phyloP scores from a whole-genome alignment of 1,140 invertebrate genomes.

The Drosophila ercepeae region DNA sequence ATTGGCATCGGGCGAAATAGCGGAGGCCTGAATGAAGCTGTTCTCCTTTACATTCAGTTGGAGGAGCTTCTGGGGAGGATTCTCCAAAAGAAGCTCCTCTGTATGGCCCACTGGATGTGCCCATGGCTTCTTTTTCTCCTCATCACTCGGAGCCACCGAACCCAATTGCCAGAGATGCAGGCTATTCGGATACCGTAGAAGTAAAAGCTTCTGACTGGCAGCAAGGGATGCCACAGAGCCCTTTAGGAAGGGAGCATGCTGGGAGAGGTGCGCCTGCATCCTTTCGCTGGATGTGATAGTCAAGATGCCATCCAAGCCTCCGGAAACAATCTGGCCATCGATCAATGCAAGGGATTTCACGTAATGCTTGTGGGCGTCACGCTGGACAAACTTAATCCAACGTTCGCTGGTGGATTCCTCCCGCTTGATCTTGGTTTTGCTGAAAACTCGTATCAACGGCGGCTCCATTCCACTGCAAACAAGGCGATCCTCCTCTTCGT shows the following conservation, averaged over 20 bases:
- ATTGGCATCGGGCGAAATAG: constrained; percentile 88
- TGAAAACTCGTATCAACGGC: constrained; percentile 88
- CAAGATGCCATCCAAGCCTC: constrained; percentile 91
- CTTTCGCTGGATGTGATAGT: constrained; percentile 86
- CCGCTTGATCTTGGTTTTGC: constrained; percentile 87
- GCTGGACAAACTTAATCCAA: constrained; percentile 92
- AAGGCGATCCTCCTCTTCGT: constrained; percentile 88
- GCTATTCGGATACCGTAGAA: constrained; percentile 89
- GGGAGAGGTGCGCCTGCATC: constrained; percentile 86
- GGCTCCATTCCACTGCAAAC: constrained; percentile 94
- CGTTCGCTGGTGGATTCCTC: constrained; percentile 84
- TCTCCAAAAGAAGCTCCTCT: constrained; percentile 35
- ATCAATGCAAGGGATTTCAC: constrained; percentile 88
- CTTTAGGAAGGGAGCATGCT: constrained; percentile 89
- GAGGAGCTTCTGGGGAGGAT: constrained; percentile 88
- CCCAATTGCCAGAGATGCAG: constrained; percentile 89
- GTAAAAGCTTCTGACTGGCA: constrained; percentile 85
- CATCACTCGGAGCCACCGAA: constrained; percentile 14
- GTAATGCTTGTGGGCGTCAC: constrained; percentile 93
- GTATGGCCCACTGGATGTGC: constrained; percentile 1
- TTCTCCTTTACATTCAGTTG: constrained; percentile 83
- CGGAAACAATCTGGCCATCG: constrained; percentile 89
- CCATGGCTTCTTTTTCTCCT: constrained; percentile 1
- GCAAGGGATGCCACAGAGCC: constrained; percentile 86
- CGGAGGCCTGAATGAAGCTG: constrained; percentile 81